phyloP scores from a whole-genome alignment of 2,113 vertebrate genomes.

The Lota lota region DNA sequence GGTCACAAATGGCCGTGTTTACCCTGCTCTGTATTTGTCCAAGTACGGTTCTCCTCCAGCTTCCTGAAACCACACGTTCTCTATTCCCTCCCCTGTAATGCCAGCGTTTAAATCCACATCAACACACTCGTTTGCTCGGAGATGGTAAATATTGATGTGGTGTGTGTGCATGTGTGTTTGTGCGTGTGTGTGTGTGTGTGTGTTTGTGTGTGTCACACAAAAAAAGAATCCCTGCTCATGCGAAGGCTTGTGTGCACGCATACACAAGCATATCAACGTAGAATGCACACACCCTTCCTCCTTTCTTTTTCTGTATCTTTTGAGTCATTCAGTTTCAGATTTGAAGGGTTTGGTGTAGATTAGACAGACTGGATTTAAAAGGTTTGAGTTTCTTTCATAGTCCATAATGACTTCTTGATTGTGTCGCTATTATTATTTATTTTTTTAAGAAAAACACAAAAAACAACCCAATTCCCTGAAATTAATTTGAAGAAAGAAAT shows the following conservation, averaged over 20 bases:
- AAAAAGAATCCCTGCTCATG: neutral
- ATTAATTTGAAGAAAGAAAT: no score
- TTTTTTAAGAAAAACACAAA: no score
- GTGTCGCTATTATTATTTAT: no score
- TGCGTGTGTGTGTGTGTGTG: no score
- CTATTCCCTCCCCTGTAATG: slow-evolving; percentile 58
- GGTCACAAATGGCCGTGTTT: slow-evolving; percentile 58
- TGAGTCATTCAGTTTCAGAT: no score
- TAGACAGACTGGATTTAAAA: no score
- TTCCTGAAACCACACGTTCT: slow-evolving; percentile 61
- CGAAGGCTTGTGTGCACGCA: neutral
- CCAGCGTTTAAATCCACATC: slow-evolving; percentile 60
- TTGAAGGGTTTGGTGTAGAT: no score
- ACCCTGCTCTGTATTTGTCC: slow-evolving; percentile 51
- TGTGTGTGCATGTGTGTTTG: neutral
- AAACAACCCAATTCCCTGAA: no score
- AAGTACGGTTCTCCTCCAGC: slow-evolving; percentile 50
- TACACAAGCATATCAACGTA: neutral
- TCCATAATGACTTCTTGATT: no score
- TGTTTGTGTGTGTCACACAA: no score
- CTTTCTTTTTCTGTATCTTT: no score
- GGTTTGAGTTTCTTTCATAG: no score
- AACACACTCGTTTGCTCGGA: slow-evolving; percentile 49
- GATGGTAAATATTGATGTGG: slow-evolving; percentile 60
- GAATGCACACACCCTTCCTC: neutral